Percentiles rank a stretch among this genome's conserved stretches.
phyloP scores from a whole-genome alignment of 2,113 vertebrate genomes.

The Strix aluco region DNA sequence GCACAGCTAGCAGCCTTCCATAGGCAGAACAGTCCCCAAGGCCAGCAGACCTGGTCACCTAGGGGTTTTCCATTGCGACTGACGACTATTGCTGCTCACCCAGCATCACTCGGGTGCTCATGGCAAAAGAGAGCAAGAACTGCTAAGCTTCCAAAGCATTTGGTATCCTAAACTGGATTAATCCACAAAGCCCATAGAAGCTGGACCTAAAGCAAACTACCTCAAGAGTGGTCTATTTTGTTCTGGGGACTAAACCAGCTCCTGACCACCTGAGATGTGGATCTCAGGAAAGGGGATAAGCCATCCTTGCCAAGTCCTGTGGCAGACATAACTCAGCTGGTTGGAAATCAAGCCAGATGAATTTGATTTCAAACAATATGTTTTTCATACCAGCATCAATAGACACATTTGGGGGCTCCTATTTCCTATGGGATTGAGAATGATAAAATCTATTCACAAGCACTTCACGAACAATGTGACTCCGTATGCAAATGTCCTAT shows the following conservation, averaged over 20 bases:
- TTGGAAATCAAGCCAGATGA: not conserved
- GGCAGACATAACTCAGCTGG: not conserved
- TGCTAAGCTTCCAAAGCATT: accelerated
- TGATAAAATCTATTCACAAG: not conserved
- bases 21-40: accelerated
- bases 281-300: not conserved
- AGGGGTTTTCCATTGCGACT: not conserved
- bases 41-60: not conserved
- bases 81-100: accelerated
- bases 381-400: not conserved
- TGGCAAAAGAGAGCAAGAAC: not conserved
- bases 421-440: not conserved
- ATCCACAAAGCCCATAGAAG: not conserved
- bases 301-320: not conserved
- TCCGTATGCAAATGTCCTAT: not conserved
- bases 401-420: not conserved
- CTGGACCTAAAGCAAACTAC: not conserved
- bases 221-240: not conserved
- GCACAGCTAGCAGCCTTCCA: not conserved
- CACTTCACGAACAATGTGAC: not conserved
- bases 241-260: not conserved
- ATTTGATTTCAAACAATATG: not conserved
- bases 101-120: not conserved
- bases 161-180: not conserved
- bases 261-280: not conserved